Percentiles rank a stretch among this genome's conserved stretches.
Evolutionary conservation across 2,888 invertebrate species (phyloP).

Genomic region (Cephus nigrinus): DNA sequence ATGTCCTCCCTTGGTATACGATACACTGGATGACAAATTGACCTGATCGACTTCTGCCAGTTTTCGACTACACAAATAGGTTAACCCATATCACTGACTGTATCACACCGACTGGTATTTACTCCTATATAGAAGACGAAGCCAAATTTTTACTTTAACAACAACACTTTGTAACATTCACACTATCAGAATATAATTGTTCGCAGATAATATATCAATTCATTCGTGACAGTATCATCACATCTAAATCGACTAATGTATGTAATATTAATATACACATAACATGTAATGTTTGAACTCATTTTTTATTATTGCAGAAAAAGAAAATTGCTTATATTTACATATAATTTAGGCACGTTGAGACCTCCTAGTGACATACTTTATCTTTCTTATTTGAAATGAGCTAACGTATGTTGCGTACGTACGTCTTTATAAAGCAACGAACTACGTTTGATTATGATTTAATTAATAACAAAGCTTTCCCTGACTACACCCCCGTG

Average conservation of each 20-base stretch:
- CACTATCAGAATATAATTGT: not conserved
- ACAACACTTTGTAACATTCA: not conserved
- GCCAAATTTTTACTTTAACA: not conserved
- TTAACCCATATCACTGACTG: not conserved
- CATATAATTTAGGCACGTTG: slow-evolving; percentile 3
- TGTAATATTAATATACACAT: not conserved
- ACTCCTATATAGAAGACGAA: not conserved
- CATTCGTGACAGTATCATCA: not conserved
- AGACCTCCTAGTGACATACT: not conserved
- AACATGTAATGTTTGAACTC: not conserved
- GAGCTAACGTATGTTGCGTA: not conserved
- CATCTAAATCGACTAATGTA: not conserved
- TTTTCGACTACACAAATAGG: not conserved
- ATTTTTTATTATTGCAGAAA: not conserved
- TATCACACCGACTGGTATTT: not conserved
- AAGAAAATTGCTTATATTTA: not conserved
- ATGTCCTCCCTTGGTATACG: not conserved
- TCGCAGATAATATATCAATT: not conserved
- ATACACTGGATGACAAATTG: not conserved
- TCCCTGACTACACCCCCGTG: not conserved
- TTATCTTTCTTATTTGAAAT: not conserved
- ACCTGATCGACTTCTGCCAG: not conserved
- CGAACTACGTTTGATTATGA: not conserved
- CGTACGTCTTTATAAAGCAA: not conserved
- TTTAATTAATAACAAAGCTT: not conserved